Evolutionary conservation across 2,113 vertebrate genomes (phyloP).

Genomic region (Microcebus jonahi): DNA sequence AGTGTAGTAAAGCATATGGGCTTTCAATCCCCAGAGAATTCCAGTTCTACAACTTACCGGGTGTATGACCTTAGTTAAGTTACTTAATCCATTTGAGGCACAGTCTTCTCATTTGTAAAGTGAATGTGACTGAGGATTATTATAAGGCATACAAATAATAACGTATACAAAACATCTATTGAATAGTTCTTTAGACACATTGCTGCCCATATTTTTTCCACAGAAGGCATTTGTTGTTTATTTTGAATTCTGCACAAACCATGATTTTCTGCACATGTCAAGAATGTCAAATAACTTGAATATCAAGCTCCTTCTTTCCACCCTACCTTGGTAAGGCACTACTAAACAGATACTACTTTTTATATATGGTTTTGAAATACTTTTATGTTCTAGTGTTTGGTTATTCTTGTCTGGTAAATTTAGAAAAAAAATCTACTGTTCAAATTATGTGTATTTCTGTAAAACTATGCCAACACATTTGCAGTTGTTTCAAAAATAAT

Average conservation of each 20-base stretch:
- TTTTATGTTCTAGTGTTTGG: background rate
- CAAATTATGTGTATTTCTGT: background rate
- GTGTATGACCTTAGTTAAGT: background rate
- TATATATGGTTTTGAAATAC: background rate
- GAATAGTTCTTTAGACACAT: background rate
- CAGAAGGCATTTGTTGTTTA: background rate
- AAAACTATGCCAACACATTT: background rate
- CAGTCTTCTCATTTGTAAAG: background rate
- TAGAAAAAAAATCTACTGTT: background rate
- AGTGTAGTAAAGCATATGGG: background rate
- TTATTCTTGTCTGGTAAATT: background rate
- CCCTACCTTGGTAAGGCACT: background rate
- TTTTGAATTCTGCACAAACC: background rate
- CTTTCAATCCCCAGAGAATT: background rate
- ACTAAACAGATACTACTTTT: background rate
- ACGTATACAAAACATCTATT: background rate
- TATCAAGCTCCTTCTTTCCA: background rate
- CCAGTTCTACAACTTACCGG: background rate
- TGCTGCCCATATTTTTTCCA: background rate
- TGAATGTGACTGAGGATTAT: background rate
- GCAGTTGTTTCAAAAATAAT: background rate
- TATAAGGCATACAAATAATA: background rate
- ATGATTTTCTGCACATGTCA: background rate
- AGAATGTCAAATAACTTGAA: background rate
- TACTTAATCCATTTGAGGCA: background rate